Evolutionary conservation across 2,797 vertebrate genomes (phyloP).

Genomic region (Prionace glauca): DNA sequence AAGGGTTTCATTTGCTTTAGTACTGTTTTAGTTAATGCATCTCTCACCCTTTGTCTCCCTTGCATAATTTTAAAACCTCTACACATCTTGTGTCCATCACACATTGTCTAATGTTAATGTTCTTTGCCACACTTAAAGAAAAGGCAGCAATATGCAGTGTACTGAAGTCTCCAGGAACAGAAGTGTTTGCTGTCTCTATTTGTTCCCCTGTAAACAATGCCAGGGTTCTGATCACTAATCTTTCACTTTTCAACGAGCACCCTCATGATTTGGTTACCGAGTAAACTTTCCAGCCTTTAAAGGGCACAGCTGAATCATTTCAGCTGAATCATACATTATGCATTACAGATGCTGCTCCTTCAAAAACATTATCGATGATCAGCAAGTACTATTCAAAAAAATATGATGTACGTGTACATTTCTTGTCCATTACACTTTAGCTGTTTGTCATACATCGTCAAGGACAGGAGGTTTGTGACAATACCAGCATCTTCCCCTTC

Average conservation of each 20-base stretch:
- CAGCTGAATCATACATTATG: slow-evolving; percentile 10
- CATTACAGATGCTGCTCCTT: background rate
- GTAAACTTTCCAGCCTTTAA: background rate
- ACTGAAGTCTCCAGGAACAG: background rate
- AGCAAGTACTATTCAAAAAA: background rate
- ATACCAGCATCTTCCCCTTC: too few relatives aligned
- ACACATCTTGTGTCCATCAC: background rate
- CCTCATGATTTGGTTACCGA: background rate
- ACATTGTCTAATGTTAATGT: background rate
- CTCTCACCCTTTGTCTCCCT: background rate
- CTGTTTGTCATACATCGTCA: background rate
- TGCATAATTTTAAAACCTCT: background rate
- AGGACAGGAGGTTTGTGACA: background rate
- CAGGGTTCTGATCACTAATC: background rate
- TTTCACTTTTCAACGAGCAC: background rate
- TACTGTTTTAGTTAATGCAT: too few relatives aligned
- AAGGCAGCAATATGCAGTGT: background rate
- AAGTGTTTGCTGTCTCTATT: background rate
- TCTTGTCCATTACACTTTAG: background rate
- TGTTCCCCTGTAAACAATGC: background rate
- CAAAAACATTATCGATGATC: background rate
- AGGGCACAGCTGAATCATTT: background rate
- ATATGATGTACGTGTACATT: background rate
- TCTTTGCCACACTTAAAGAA: background rate
- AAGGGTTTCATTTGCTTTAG: background rate